These are phyloP conservation scores for Meandrina meandrites DNA, from an alignment of 92 coral and sea anemone genomes.

Conservation along the genomic window DNA sequence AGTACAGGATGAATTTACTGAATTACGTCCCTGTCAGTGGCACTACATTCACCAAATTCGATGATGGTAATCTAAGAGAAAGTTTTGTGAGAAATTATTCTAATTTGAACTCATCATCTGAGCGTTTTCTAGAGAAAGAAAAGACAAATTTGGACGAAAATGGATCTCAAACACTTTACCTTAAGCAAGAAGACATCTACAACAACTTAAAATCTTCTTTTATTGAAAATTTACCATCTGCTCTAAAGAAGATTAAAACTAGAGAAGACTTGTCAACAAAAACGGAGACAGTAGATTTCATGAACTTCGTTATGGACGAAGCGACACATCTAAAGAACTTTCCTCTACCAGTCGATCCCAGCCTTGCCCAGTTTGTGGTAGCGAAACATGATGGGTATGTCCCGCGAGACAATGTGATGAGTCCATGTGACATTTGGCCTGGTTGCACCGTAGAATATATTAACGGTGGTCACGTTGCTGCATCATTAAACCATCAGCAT, in stretches of 20 bases:
- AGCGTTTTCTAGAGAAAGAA: neutral
- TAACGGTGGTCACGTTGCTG: conserved; percentile 82
- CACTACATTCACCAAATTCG: conserved; percentile 18
- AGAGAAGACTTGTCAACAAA: conserved; percentile 11
- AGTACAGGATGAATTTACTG: conserved; percentile 68
- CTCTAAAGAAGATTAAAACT: conserved; percentile 42
- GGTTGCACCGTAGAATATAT: conserved; percentile 80
- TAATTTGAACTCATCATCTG: neutral
- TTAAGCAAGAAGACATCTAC: conserved; percentile 67
- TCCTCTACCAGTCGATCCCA: conserved; percentile 77
- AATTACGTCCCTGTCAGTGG: conserved; percentile 42
- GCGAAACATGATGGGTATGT: conserved; percentile 91
- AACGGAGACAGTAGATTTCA: conserved; percentile 69
- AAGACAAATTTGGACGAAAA: conserved; percentile 1
- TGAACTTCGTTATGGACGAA: conserved; percentile 86
- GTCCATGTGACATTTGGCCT: conserved; percentile 80
- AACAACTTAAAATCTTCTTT: conserved; percentile 58
- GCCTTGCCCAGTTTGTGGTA: conserved; percentile 79
- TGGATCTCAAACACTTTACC: conserved; percentile 64
- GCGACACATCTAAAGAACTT: conserved; percentile 89
- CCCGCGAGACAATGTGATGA: conserved; percentile 73
- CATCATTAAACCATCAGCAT: conserved; percentile 67
- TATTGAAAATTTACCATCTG: conserved; percentile 63
- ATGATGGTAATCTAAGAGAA: neutral
- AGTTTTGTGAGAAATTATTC: neutral